Evolutionary conservation across 2,888 invertebrate species (phyloP).

Genomic region (Oscheius onirici): DNA sequence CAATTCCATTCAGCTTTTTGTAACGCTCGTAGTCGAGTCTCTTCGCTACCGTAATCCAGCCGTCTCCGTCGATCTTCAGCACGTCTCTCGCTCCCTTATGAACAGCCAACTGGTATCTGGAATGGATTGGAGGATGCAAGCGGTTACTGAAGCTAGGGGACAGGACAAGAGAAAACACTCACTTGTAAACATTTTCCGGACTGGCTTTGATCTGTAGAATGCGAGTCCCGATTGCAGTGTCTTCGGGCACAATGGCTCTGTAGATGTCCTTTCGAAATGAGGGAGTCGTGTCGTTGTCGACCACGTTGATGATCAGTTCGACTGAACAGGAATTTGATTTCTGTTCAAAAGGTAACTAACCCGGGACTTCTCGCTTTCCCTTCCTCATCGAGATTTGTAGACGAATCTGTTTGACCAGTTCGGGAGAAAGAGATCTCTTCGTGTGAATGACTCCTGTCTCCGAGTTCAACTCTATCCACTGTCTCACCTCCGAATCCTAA

Average conservation of each 20-base stretch:
- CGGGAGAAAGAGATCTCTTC: conserved; percentile 38
- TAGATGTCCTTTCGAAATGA: conserved; percentile 37
- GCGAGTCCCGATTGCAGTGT: conserved; percentile 34
- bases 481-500: conserved; percentile 39
- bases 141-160: not conserved
- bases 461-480: conserved; percentile 45
- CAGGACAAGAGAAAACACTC: conserved; percentile 17
- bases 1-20: conserved; percentile 36
- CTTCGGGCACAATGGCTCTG: conserved; percentile 39
- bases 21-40: conserved; percentile 41
- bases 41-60: conserved; percentile 32
- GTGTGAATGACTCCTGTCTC: conserved; percentile 47
- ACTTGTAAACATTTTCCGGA: conserved; percentile 37
- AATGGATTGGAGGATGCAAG: conserved; percentile 5
- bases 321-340: conserved; percentile 24
- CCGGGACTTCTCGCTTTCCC: conserved; percentile 51
- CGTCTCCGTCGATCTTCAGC: conserved; percentile 36
- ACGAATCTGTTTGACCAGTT: conserved; percentile 42
- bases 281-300: conserved; percentile 45
- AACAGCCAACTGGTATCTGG: conserved; percentile 45
- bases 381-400: conserved; percentile 51
- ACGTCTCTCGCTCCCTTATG: conserved; percentile 34
- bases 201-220: conserved; percentile 36
- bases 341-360: conserved; percentile 3
- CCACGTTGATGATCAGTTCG: conserved; percentile 53